These are phyloP conservation scores for Rhegmatorhina hoffmannsi DNA, from an alignment of 2,113 vertebrate genomes.

Conservation along the genomic window DNA sequence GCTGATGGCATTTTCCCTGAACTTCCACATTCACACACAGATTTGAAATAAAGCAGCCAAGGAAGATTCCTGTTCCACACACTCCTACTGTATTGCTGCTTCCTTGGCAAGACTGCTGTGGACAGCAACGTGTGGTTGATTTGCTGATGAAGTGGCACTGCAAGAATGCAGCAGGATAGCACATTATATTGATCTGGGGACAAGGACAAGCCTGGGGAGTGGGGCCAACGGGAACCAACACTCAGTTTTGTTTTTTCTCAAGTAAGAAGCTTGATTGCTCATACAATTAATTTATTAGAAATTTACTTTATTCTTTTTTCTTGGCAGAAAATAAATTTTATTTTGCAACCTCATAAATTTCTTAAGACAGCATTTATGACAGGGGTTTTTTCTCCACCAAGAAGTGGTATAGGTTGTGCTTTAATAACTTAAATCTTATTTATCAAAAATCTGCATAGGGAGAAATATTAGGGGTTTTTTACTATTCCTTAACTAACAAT, in stretches of 20 bases:
- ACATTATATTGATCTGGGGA: background rate
- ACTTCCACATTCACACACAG: background rate
- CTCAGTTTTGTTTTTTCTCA: background rate
- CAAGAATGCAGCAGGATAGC: background rate
- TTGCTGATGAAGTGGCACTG: background rate
- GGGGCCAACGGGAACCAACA: rapidly evolving
- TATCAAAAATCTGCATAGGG: background rate
- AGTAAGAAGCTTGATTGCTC: background rate
- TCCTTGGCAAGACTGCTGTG: background rate
- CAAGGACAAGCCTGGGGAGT: background rate
- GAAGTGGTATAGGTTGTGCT: background rate
- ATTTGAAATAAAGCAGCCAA: background rate
- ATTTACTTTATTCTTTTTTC: background rate
- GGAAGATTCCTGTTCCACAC: background rate
- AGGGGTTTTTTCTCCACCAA: background rate
- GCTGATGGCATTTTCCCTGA: background rate
- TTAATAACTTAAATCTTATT: background rate
- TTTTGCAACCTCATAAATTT: background rate
- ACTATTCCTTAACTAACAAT: background rate
- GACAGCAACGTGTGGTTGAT: background rate
- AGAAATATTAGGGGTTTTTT: background rate
- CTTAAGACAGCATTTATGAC: background rate
- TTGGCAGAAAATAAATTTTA: background rate
- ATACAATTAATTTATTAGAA: background rate
- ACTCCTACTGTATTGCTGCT: background rate